Evolutionary conservation across 2,797 vertebrate species (phyloP), one percentile per base, ranked within the genome.

Genomic region (Eupleurogrammus muticus): DNA sequence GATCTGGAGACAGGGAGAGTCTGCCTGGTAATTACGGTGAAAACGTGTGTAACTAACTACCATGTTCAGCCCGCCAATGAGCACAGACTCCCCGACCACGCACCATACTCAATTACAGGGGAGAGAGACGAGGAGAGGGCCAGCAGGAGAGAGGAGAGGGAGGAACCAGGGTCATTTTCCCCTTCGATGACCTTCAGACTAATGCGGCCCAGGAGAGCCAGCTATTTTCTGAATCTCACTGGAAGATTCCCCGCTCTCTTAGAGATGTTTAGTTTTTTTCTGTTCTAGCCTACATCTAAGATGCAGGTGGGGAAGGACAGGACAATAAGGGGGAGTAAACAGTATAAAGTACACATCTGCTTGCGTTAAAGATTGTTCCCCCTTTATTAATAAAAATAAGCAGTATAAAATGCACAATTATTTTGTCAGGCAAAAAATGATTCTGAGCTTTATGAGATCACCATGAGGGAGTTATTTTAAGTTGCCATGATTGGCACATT

Each of bases 11-110:
- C 86, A 58, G 77, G 65, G 82, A 89, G 88, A 88, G 86, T 82
- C 87, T 80, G 89, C 85, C 89, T 84, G 82, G 90, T 92, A 90
- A 93, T 92, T 92, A 91, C 70, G 86, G 90, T 88, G 89, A 91
- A 90, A 90, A 92, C 77, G 88, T 76, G 90, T 92, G 91, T 92
- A 92, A 91, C 91, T 93, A 93, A 93, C 91, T 84, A 91, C 86
- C 89, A 88, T 84, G 90, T 92, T 90, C 82, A 75, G 89, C 35
- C 80, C 75, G 52, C 90, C 87, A 86, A 88, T 90, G 89, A 92
- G 89, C 86, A 65, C 77, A 42, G 78, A 83, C 89, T 87, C 82
- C 90, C 88, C 77, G 74, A 85, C 87, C 88, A 88, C 64, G 84
- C 87, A 81, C 66, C 86, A 51, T 49, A 85, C 90, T 89, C 91